Evolutionary conservation across 2,797 vertebrate genomes (phyloP).

Genomic region (Sciurus carolinensis): DNA sequence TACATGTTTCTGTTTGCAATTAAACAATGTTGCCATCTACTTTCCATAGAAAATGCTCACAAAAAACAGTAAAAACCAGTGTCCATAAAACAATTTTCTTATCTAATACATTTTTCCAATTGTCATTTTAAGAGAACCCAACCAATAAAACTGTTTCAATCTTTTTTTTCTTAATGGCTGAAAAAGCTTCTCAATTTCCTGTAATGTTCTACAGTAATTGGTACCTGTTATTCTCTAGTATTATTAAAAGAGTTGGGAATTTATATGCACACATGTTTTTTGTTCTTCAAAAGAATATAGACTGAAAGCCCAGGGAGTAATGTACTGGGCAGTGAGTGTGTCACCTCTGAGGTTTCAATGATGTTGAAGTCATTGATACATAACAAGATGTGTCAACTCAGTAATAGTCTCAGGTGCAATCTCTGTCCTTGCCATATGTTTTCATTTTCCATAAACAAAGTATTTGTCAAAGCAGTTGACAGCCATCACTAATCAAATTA

Average conservation of each 20-base stretch:
- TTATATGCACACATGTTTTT: neutral
- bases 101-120: neutral
- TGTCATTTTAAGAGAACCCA: neutral
- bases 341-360: neutral
- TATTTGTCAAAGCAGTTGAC: conserved; percentile 55
- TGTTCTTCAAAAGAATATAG: neutral
- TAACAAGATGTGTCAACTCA: conserved; percentile 28
- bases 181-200: neutral
- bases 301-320: neutral
- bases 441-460: conserved; percentile 46
- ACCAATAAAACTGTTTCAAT: neutral
- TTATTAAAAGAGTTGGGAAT: neutral
- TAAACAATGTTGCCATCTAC: neutral
- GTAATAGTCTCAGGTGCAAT: conserved; percentile 28
- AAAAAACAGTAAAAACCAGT: neutral
- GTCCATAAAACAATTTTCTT: neutral
- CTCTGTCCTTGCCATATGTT: neutral
- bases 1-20: neutral
- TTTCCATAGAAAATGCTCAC: neutral
- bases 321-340: too few species aligned
- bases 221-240: neutral
- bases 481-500: conserved; percentile 54
- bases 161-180: neutral
- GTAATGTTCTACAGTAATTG: neutral
- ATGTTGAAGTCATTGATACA: neutral